A percentile compares a stretch with the other conserved stretches of the same genome.
Evolutionary conservation across 2,113 vertebrate genomes (phyloP).

Genomic region (Dasyornis broadbenti): DNA sequence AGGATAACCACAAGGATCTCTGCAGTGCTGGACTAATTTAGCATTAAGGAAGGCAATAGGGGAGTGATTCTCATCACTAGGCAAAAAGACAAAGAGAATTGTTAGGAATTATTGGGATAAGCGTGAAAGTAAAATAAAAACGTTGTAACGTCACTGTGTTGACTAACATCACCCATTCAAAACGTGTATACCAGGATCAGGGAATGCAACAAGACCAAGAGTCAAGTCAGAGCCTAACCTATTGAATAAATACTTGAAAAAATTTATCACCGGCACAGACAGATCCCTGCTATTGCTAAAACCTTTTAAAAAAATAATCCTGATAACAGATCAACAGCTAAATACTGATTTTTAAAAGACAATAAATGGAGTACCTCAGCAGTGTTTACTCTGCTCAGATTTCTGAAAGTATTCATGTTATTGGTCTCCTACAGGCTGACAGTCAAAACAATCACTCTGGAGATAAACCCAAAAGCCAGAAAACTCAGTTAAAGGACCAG

Average conservation of each 20-base stretch:
- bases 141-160: fast-evolving
- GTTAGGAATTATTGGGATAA: neutral
- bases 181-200: neutral
- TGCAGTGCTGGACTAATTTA: neutral
- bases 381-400: neutral
- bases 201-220: neutral
- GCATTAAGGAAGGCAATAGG: neutral
- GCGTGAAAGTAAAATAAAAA: neutral
- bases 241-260: neutral
- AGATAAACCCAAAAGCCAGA: neutral
- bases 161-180: neutral
- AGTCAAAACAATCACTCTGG: neutral
- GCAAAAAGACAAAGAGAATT: neutral
- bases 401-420: neutral
- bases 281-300: neutral
- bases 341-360: neutral
- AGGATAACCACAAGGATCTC: neutral
- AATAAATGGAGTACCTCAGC: neutral
- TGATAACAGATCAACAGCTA: neutral
- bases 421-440: neutral
- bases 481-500: neutral
- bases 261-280: neutral
- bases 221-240: neutral
- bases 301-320: neutral
- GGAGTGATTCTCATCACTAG: neutral